Evolutionary conservation across 1,140 invertebrate genomes (phyloP), one percentile per base, ranked within the genome.

Genomic region (Chlorops oryzae): DNA sequence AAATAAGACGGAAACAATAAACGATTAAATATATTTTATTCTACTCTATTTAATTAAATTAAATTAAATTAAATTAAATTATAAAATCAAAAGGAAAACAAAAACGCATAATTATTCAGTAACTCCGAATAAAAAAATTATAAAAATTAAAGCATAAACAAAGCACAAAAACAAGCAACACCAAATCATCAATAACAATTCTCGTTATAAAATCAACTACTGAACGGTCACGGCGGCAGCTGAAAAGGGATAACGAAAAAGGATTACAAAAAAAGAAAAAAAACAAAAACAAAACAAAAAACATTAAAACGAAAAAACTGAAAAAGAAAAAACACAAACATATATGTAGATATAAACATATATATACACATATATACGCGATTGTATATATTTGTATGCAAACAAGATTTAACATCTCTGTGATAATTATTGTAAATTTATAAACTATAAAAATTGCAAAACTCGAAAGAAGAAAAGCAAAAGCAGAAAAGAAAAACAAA

Each of bases 401-500:
- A 65, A 65, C 60, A 65, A 65, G 63, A 65, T 66, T 66, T 69
- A 67, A 69, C 66, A 70, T 67, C 66, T 69, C 66, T 70, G 66
- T 70, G 66, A 70, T 70, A 70, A 70, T 70, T 70, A 70, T 66
- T 70, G 62, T 70, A 70, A 70, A 70, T 70, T 70, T 70, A 70
- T 69, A 66, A 68, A 60, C 52, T 65, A 45, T 55, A 48, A 59
- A 52, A 40, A 41, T 38, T 40, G 44, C 27, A 52, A 57, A 60
- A 43, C 52, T 50, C 44, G 21, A 46, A 61, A 53, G 53, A 57
- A 41, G 41, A 47, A 42, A 38, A 42, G 22, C 45, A 46, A 7
- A 47, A 32, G 27, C 40, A 42, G 18, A 10, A 42, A 24, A 5
- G 5, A 21, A 18, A 24, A 59, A 57, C 47, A 23, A 46, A 51